These are phyloP conservation scores for Bombus ignitus DNA, from an alignment of 1,140 invertebrate species.

Conservation along the genomic window DNA sequence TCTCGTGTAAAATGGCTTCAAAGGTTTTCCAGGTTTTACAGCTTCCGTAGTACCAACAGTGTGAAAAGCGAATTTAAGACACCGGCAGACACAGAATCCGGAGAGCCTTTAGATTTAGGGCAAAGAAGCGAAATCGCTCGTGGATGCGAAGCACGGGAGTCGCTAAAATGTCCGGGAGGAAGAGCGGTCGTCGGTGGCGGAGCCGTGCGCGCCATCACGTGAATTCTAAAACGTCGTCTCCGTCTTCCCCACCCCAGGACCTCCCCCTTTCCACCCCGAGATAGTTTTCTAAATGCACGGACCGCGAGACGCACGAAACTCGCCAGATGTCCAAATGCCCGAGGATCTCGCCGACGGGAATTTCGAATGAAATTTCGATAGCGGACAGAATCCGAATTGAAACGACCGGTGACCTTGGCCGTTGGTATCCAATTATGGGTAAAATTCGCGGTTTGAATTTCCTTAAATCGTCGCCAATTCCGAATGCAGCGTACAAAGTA, in stretches of 20 bases:
- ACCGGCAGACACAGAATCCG: background rate
- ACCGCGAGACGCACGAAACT: constrained; percentile 23
- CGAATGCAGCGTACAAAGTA: constrained; percentile 9
- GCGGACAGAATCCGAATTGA: constrained; percentile 45
- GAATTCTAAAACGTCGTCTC: constrained; percentile 77
- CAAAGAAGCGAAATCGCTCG: constrained; percentile 35
- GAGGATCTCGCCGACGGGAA: constrained; percentile 32
- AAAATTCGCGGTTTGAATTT: constrained; percentile 41
- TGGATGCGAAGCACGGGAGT: constrained; percentile 71
- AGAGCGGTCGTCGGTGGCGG: constrained; percentile 28
- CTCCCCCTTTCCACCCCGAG: background rate
- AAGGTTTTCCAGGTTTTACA: background rate
- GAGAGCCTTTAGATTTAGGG: constrained; percentile 17
- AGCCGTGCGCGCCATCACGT: constrained; percentile 64
- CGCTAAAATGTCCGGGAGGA: constrained; percentile 72
- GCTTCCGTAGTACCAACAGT: constrained; percentile 15
- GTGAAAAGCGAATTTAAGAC: background rate
- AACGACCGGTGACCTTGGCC: constrained; percentile 36
- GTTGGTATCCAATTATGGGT: constrained; percentile 8
- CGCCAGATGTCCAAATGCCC: constrained; percentile 39
- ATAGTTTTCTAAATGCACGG: constrained; percentile 33
- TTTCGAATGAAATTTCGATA: constrained; percentile 64
- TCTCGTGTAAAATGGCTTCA: no score
- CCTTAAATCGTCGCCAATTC: constrained; percentile 7
- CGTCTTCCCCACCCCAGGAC: constrained; percentile 24